Conservation (phyloP, 35 echinoderm and acorn worm genomes). For the Patiria miniata region DNA sequence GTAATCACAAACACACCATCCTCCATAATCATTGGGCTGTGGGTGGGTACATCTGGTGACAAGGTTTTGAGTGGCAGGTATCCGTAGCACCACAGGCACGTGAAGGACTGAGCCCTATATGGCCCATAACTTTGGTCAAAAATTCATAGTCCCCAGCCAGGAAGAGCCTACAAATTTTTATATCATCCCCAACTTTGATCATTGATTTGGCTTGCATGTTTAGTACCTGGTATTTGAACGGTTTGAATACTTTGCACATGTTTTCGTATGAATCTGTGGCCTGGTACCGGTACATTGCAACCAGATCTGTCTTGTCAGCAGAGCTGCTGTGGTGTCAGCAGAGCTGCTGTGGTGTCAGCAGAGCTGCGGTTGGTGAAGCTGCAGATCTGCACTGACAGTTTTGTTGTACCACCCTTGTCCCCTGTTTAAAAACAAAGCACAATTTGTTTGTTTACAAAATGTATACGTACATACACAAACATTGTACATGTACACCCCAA, state of each 20-base stretch:
- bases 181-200: not conserved
- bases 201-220: not conserved
- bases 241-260: not conserved
- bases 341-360: not conserved
- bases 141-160: slow-evolving; percentile 41
- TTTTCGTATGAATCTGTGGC: not conserved
- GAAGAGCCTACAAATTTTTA: not conserved
- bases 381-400: not conserved
- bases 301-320: not conserved
- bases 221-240: not conserved
- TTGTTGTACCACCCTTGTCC: not conserved
- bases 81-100: slow-evolving; percentile 44
- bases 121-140: slow-evolving; percentile 29
- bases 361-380: not conserved
- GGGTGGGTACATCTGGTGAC: too few species aligned
- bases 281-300: not conserved
- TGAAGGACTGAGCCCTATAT: not conserved
- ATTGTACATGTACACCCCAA: not conserved
- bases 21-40: too few species aligned
- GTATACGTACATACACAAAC: too few species aligned
- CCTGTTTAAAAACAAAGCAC: not conserved
- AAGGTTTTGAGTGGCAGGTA: not conserved
- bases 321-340: not conserved
- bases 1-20: too few species aligned
- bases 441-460: not conserved